These are phyloP conservation scores for Orchesellides sinensis DNA, from an alignment of 2,888 invertebrate species.

Conservation along the genomic window DNA sequence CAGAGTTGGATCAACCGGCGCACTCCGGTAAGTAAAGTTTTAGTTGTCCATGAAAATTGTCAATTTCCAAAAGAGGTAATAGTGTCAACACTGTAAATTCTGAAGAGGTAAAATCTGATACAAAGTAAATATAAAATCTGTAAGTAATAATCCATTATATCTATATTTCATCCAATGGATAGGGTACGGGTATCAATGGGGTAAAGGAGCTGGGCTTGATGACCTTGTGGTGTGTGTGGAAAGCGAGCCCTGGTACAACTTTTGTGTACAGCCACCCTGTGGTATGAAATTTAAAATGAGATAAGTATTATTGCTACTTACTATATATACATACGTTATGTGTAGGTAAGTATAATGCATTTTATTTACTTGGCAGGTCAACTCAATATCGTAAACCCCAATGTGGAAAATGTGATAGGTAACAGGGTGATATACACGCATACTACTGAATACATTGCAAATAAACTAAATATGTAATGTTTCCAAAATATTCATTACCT, in stretches of 20 bases:
- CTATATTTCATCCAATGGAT: background rate
- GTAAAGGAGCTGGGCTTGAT: conserved; percentile 82
- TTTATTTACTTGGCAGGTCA: too few relatives aligned
- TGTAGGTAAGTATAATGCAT: too few relatives aligned
- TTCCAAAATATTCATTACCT: conserved; percentile 70
- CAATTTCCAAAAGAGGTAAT: too few relatives aligned
- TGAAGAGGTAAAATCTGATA: too few relatives aligned
- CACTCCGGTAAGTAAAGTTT: conserved; percentile 76
- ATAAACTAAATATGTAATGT: conserved; percentile 2
- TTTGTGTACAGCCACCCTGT: conserved; percentile 89
- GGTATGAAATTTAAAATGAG: too few relatives aligned
- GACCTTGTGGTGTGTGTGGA: conserved; percentile 88
- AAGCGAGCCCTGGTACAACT: conserved; percentile 84
- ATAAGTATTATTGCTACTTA: too few relatives aligned
- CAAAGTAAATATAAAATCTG: background rate
- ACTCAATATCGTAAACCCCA: conserved; percentile 86
- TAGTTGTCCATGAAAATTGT: too few relatives aligned
- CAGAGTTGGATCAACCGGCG: conserved; percentile 76
- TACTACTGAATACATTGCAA: background rate
- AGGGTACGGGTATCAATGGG: conserved; percentile 81
- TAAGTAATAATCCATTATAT: background rate
- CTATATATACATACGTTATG: too few relatives aligned
- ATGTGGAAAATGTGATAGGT: conserved; percentile 81
- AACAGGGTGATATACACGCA: too few relatives aligned
- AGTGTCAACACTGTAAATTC: too few relatives aligned